A percentile compares a stretch with the other conserved stretches of the same genome.
Evolutionary conservation across 2,113 vertebrate species (phyloP).

Genomic region (Heterocephalus glaber): DNA sequence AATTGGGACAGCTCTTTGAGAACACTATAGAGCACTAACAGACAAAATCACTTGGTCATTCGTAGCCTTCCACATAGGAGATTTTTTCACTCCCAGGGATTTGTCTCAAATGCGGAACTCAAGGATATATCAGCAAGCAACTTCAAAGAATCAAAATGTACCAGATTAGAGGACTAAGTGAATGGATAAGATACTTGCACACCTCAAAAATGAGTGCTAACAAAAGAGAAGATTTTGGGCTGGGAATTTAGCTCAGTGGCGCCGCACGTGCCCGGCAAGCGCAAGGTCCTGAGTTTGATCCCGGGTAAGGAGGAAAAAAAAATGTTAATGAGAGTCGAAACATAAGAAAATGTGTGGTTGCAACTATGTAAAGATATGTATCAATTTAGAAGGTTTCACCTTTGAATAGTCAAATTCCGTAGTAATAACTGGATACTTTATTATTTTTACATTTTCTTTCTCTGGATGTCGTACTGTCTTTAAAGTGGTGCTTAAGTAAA

Average conservation of each 20-base stretch:
- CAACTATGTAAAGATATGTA: background rate
- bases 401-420: background rate
- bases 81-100: background rate
- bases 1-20: background rate
- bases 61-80: background rate
- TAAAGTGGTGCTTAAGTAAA: background rate
- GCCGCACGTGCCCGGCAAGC: no score
- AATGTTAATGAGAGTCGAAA: background rate
- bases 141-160: background rate
- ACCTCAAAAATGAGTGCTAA: conserved; percentile 2
- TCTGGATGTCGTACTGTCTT: background rate
- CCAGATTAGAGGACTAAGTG: background rate
- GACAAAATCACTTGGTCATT: background rate
- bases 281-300: no score
- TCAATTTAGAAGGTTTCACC: background rate
- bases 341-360: background rate
- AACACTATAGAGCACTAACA: background rate
- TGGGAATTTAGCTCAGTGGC: no score
- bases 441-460: background rate
- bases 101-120: background rate
- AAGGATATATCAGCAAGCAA: background rate
- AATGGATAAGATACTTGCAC: background rate
- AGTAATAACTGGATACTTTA: background rate
- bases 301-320: no score
- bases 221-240: background rate